Percentiles rank a stretch among this genome's conserved stretches.
Evolutionary conservation across 2,797 vertebrate species (phyloP).

Genomic region (Salmo trutta): DNA sequence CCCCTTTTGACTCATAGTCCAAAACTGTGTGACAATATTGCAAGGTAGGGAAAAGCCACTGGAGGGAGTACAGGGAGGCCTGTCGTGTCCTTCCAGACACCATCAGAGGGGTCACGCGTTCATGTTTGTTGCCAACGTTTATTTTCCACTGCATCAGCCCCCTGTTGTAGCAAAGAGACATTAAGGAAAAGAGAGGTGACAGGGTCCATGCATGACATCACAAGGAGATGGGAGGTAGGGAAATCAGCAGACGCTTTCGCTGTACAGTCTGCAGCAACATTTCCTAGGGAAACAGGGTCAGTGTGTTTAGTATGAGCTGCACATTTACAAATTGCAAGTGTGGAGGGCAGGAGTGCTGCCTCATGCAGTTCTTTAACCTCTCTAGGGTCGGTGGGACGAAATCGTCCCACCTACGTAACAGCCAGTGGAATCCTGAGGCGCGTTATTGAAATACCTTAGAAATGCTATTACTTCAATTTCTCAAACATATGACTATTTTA

Average conservation of each 20-base stretch:
- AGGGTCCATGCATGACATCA: not conserved
- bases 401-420: too few relatives aligned
- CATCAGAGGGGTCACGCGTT: too few relatives aligned
- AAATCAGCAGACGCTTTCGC: not conserved
- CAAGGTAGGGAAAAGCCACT: too few relatives aligned
- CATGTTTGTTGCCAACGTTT: not conserved
- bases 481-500: too few relatives aligned
- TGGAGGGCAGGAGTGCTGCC: not conserved
- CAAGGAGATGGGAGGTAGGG: conserved; percentile 3
- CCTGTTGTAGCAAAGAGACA: not conserved
- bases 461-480: too few relatives aligned
- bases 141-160: not conserved
- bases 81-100: too few relatives aligned
- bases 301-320: conserved; percentile 5
- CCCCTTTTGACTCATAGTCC: too few relatives aligned
- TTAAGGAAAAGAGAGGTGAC: not conserved
- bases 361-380: not conserved
- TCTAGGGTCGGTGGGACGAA: too few relatives aligned
- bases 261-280: not conserved
- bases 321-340: conserved; percentile 8
- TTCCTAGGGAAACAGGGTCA: not conserved
- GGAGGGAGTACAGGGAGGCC: too few relatives aligned
- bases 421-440: too few relatives aligned
- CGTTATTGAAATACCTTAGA: too few relatives aligned
- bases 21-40: too few relatives aligned